phyloP scores from a whole-genome alignment of 2,113 vertebrate genomes.

The Equus przewalskii region DNA sequence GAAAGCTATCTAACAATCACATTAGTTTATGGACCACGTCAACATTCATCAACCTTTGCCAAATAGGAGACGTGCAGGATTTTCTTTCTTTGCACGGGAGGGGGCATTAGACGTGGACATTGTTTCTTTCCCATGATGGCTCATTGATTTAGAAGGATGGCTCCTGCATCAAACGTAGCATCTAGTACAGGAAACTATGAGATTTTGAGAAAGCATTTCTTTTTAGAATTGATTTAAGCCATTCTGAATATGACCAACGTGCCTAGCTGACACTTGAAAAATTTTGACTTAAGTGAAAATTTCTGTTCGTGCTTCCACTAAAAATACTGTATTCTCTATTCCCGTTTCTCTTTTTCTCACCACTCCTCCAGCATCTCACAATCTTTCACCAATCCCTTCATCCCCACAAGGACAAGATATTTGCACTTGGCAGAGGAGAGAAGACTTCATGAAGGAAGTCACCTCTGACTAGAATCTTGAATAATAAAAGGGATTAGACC shows the following conservation, averaged over 20 bases:
- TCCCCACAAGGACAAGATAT: not conserved
- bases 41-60: constrained; percentile 18
- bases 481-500: not conserved
- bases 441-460: not conserved
- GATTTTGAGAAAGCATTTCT: not conserved
- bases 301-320: not conserved
- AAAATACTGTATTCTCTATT: not conserved
- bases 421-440: not conserved
- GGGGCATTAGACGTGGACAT: not conserved
- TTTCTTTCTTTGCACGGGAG: not conserved
- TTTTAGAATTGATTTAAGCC: not conserved
- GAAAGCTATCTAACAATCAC: not conserved
- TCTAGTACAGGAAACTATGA: not conserved
- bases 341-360: not conserved
- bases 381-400: not conserved
- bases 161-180: not conserved
- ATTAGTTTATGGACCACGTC: not conserved
- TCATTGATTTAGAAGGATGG: not conserved
- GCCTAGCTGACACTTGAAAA: not conserved
- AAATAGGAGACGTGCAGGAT: not conserved
- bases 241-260: not conserved
- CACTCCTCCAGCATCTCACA: not conserved
- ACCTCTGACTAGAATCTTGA: not conserved
- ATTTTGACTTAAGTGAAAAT: not conserved
- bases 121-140: not conserved